Evolutionary conservation across 2,797 vertebrate species (phyloP).

Genomic region (Eospalax fontanierii): DNA sequence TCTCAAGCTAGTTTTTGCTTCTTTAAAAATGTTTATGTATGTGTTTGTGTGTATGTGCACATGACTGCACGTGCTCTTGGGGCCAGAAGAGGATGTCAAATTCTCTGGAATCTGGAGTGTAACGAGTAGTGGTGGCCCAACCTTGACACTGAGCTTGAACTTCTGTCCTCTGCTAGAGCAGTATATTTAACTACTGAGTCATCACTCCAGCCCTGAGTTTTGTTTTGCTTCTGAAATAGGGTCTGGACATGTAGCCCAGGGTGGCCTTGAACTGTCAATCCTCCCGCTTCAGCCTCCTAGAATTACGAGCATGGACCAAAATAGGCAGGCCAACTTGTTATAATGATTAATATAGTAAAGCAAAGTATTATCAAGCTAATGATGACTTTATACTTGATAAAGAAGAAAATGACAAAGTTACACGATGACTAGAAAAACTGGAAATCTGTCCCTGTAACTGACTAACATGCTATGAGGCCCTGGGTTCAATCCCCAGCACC

Average conservation of each 20-base stretch:
- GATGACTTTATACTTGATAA: neutral
- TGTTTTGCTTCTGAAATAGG: neutral
- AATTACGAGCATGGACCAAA: neutral
- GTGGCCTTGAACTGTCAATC: neutral
- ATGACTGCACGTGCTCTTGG: too few species aligned
- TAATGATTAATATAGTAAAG: neutral
- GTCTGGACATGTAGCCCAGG: neutral
- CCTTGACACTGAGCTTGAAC: too few species aligned
- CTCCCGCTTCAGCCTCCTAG: neutral
- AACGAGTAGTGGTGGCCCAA: too few species aligned
- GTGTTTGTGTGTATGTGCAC: too few species aligned
- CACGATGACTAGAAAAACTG: neutral
- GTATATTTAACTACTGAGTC: too few species aligned
- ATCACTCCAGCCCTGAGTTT: neutral
- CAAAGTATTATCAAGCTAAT: slow-evolving; percentile 7
- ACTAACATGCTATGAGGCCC: neutral
- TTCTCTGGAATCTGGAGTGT: too few species aligned
- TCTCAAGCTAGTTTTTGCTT: neutral
- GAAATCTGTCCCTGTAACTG: neutral
- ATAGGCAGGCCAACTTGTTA: neutral
- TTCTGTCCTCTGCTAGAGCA: too few species aligned
- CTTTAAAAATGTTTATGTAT: too few species aligned
- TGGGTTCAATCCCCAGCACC: neutral
- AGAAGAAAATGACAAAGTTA: slow-evolving; percentile 26
- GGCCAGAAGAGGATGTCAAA: too few species aligned